A percentile compares a stretch with the other conserved stretches of the same genome.
These are phyloP conservation scores for Hirudinaria manillensis DNA, from an alignment of 2,888 invertebrate species.

Conservation along the genomic window DNA sequence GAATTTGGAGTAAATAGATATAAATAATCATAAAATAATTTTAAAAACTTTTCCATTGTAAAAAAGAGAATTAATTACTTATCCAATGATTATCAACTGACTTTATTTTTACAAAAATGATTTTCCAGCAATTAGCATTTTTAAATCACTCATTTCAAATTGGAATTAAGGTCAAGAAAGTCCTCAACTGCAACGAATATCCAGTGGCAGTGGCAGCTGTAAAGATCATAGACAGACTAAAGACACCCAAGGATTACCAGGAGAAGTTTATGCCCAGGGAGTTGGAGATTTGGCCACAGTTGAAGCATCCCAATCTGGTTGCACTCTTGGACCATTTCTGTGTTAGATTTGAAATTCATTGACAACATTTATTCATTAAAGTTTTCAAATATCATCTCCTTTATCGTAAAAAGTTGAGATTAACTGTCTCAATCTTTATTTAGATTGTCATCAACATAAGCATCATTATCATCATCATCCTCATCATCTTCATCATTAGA, in stretches of 20 bases:
- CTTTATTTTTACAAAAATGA: too few species aligned
- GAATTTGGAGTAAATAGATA: too few species aligned
- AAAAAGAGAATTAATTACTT: too few species aligned
- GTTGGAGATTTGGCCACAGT: constrained; percentile 43
- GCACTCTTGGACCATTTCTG: constrained; percentile 41
- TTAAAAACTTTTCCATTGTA: too few species aligned
- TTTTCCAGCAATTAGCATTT: too few species aligned
- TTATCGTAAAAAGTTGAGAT: background rate
- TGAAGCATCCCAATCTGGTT: constrained; percentile 43
- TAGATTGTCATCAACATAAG: background rate
- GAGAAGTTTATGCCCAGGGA: constrained; percentile 45
- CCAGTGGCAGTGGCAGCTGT: constrained; percentile 39
- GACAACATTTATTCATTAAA: background rate
- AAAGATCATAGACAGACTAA: constrained; percentile 42
- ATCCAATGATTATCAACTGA: too few species aligned
- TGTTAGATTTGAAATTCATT: background rate
- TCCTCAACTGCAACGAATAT: constrained; percentile 26
- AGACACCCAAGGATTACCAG: constrained; percentile 45
- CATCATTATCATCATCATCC: too few species aligned
- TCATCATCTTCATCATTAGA: too few species aligned
- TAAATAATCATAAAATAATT: too few species aligned
- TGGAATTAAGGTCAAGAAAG: constrained; percentile 26
- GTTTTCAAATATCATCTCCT: background rate
- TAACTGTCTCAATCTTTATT: background rate
- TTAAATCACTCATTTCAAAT: too few species aligned